These are phyloP conservation scores for Phenganax subtilis DNA, from an alignment of 92 coral and sea anemone genomes.

Conservation along the genomic window DNA sequence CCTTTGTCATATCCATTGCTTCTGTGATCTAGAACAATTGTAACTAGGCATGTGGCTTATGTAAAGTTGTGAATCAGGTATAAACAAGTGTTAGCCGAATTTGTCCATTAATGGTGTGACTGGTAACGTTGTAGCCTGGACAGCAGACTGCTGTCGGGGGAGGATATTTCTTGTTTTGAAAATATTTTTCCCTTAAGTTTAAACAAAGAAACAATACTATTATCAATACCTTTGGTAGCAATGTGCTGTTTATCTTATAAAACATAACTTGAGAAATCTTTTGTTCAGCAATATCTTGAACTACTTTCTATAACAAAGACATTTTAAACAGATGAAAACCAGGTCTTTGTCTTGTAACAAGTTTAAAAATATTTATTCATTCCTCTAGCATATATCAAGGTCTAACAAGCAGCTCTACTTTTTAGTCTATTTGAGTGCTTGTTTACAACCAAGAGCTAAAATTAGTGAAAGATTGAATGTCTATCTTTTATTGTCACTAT, in stretches of 20 bases:
- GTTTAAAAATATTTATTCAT: too few species aligned
- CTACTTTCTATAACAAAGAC: slow-evolving; percentile 51
- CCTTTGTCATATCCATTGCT: too few species aligned
- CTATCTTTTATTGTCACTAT: too few species aligned
- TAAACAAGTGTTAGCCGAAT: background rate
- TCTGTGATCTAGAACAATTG: too few species aligned
- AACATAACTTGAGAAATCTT: slow-evolving; percentile 69
- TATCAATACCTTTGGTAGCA: slow-evolving; percentile 60
- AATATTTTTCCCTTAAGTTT: too few species aligned
- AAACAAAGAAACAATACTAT: background rate
- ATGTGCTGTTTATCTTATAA: slow-evolving; percentile 51
- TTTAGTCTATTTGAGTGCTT: background rate
- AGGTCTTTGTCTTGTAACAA: background rate
- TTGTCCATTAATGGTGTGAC: background rate
- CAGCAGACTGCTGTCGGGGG: too few species aligned
- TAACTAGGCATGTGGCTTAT: too few species aligned
- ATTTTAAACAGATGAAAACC: background rate
- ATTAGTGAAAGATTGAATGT: background rate
- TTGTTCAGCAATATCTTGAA: slow-evolving; percentile 69
- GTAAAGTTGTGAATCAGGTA: too few species aligned
- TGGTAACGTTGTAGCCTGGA: background rate
- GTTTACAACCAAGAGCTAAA: background rate
- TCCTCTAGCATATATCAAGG: too few species aligned
- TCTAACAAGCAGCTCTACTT: too few species aligned
- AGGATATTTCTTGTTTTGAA: too few species aligned